A percentile compares a stretch with the other conserved stretches of the same genome.
These are phyloP conservation scores for Smittia sp. DNA, from an alignment of 2,888 invertebrate species.

Conservation along the genomic window DNA sequence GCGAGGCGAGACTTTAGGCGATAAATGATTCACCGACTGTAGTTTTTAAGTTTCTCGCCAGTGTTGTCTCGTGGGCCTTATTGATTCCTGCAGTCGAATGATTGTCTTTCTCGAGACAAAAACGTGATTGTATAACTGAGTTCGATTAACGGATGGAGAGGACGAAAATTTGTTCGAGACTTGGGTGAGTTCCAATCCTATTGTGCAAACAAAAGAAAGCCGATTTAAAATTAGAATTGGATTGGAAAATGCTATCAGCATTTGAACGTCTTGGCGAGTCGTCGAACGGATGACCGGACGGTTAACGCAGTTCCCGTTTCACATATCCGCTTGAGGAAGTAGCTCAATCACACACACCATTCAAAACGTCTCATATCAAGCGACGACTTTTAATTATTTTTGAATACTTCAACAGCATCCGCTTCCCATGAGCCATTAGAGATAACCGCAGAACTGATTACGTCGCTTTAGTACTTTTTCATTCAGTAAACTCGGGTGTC, in stretches of 20 bases:
- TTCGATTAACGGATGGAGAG: not conserved
- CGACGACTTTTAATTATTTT: conserved; percentile 36
- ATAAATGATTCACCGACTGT: not conserved
- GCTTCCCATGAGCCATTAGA: conserved; percentile 37
- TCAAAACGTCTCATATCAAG: not conserved
- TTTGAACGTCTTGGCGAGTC: not conserved
- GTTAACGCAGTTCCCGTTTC: conserved; percentile 1
- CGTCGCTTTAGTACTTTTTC: not conserved
- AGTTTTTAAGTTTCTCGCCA: not conserved
- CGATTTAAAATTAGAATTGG: conserved; percentile 23
- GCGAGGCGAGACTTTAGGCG: not conserved
- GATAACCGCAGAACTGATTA: conserved; percentile 28
- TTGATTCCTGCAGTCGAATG: not conserved
- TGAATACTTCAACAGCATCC: conserved; percentile 37
- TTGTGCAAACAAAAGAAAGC: conserved; percentile 1
- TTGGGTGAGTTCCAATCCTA: conserved; percentile 30
- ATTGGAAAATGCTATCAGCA: conserved; percentile 31
- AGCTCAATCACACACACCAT: conserved; percentile 8
- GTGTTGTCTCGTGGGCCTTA: not conserved
- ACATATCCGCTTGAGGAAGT: conserved; percentile 31
- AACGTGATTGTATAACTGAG: not conserved
- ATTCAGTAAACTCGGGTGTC: not conserved
- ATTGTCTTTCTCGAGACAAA: not conserved
- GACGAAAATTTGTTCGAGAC: not conserved
- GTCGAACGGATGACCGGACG: too few species aligned